Evolutionary conservation across 2,113 vertebrate genomes (phyloP).

Genomic region (Catharus fuscescens): DNA sequence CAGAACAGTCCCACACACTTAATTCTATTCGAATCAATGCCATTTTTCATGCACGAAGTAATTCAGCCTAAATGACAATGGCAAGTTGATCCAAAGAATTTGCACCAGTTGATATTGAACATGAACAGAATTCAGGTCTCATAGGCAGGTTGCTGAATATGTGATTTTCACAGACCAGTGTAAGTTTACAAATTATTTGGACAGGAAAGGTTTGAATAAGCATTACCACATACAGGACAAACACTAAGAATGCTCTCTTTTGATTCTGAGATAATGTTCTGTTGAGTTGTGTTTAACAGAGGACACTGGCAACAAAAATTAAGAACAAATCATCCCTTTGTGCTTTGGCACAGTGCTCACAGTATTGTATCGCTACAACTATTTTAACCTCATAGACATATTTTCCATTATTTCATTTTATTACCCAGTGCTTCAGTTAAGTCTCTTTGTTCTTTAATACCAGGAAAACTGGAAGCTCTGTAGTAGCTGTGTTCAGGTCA

Average conservation of each 20-base stretch:
- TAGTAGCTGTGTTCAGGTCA: not conserved
- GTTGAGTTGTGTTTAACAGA: constrained; percentile 11
- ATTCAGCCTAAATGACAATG: not conserved
- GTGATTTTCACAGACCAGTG: not conserved
- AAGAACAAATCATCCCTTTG: not conserved
- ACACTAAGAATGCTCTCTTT: not conserved
- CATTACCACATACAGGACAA: not conserved
- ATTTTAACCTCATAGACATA: not conserved
- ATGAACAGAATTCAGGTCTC: not conserved
- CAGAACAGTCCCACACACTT: not conserved
- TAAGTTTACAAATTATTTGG: not conserved
- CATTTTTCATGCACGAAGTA: not conserved
- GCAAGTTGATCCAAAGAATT: not conserved
- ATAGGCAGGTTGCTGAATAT: not conserved
- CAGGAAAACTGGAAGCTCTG: not conserved
- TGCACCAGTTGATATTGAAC: not conserved
- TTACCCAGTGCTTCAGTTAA: constrained; percentile 15
- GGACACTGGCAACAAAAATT: constrained; percentile 8
- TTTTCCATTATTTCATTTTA: constrained; percentile 57
- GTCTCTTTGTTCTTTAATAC: not conserved
- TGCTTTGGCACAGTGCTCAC: not conserved
- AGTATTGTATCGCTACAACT: constrained; percentile 5
- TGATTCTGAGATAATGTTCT: not conserved
- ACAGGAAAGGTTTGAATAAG: not conserved
- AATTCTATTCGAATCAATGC: not conserved